Evolutionary conservation across 2,113 vertebrate genomes (phyloP).

Genomic region (Prolemur simus): DNA sequence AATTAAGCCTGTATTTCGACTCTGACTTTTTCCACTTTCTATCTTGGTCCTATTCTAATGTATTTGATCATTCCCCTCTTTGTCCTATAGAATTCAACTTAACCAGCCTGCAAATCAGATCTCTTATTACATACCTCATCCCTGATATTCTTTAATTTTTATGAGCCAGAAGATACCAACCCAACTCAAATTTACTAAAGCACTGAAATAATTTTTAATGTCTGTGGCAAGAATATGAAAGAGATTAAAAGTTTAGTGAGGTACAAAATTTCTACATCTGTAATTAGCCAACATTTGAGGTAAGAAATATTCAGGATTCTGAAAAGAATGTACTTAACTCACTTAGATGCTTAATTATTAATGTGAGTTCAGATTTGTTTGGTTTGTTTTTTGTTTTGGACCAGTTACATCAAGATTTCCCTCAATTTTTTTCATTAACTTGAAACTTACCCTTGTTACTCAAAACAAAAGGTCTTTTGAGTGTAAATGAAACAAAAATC

Average conservation of each 20-base stretch:
- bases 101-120: neutral
- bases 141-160: constrained; percentile 1
- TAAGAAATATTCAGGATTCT: neutral
- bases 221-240: constrained; percentile 51
- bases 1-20: constrained; percentile 15
- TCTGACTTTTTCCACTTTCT: constrained; percentile 16
- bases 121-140: neutral
- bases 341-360: constrained; percentile 58
- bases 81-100: constrained; percentile 11
- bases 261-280: constrained; percentile 33
- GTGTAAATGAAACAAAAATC: constrained; percentile 61
- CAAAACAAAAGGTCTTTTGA: constrained; percentile 66
- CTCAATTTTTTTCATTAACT: constrained; percentile 54
- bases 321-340: constrained; percentile 42
- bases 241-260: constrained; percentile 52
- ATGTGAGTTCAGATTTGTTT: constrained; percentile 8
- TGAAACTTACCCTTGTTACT: constrained; percentile 58
- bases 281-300: constrained; percentile 53
- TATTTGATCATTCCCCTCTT: neutral
- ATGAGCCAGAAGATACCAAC: constrained; percentile 13
- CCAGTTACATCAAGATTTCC: constrained; percentile 54
- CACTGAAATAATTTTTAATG: constrained; percentile 37
- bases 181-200: constrained; percentile 51
- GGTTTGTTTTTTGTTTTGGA: neutral
- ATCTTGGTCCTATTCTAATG: neutral